Evolutionary conservation across 2,113 vertebrate genomes (phyloP), one percentile per base, ranked within the genome.

Genomic region (Arvicanthis niloticus): DNA sequence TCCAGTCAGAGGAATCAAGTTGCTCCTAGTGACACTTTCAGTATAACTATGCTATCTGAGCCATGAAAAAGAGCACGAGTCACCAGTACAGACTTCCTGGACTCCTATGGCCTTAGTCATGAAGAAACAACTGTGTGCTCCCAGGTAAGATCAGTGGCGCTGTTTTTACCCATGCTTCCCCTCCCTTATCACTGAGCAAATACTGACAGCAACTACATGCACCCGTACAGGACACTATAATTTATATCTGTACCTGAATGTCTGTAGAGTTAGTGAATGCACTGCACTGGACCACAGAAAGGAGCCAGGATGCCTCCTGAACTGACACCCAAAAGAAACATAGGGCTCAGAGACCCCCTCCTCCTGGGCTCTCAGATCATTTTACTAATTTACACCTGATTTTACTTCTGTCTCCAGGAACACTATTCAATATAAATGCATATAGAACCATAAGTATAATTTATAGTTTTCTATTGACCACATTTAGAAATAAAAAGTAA

Each of bases 311-410:
- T 10, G 62, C 95, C 65, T 51, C 51, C 51, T 51, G 51, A 51
- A 42, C 19, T 86, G 60, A 34, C n/a, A 65, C 42, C 29, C 58
- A 60, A 70, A 88, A 96, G 65, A 86, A 51, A 65, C 22, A 7
- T 31, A 80, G 4, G 9, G 11, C 65, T 94, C 85, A 85, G 15
- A 94, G 16, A 60, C 37, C 37, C 37, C 68, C 89, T 65, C 56
- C 95, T 89, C 73, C 51, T n/a, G 84, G 73, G 37, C 62, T 65
- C 58, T 85, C 76, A 72, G 77, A 68, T 40, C 65, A 53, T 89
- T 70, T 94, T 65, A 92, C 95, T 90, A 95, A 37, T 62, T 87
- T 65, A 40, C 29, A 40, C 24, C 37, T 56, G 70, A 80, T 94
- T 76, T 80, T 84, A 80, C 45, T 92, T 91, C 45, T 53, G n/a